Percentiles rank a stretch among this genome's conserved stretches.
Evolutionary conservation across 2,888 invertebrate species (phyloP).

Genomic region (Pseudoips prasinana): DNA sequence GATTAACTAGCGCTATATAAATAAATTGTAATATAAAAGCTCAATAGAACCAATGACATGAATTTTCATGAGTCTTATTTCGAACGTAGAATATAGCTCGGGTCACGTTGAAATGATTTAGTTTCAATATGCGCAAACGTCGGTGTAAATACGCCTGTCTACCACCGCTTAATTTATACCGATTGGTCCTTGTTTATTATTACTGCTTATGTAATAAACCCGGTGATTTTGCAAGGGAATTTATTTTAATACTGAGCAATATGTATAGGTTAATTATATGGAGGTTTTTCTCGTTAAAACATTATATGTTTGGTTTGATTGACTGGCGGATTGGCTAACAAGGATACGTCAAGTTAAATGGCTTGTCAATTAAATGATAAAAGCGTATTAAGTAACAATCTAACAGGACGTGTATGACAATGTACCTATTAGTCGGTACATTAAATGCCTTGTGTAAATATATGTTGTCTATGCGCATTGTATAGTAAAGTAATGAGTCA

Average conservation of each 20-base stretch:
- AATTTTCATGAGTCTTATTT: constrained; percentile 32
- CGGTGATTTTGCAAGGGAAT: constrained; percentile 57
- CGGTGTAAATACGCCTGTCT: constrained; percentile 62
- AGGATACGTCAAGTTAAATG: constrained; percentile 26
- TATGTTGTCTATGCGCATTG: no score
- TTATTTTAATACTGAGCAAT: constrained; percentile 48
- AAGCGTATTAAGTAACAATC: constrained; percentile 9
- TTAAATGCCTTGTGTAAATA: background rate
- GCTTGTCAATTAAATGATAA: constrained; percentile 22
- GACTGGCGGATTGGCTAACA: constrained; percentile 22
- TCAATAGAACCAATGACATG: constrained; percentile 17
- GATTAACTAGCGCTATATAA: background rate
- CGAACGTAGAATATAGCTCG: constrained; percentile 24
- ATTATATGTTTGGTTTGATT: constrained; percentile 20
- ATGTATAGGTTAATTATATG: constrained; percentile 40
- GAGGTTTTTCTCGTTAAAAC: constrained; percentile 33
- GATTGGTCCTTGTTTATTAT: constrained; percentile 64
- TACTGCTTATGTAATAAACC: constrained; percentile 60
- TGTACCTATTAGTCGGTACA: background rate
- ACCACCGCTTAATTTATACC: constrained; percentile 61
- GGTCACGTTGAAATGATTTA: constrained; percentile 71
- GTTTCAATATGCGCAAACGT: constrained; percentile 66
- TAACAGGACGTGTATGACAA: constrained; percentile 19
- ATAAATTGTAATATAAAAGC: background rate
- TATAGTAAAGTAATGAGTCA: background rate